phyloP scores from a whole-genome alignment of 2,113 vertebrate genomes.

The Rhabdornis inornatus region DNA sequence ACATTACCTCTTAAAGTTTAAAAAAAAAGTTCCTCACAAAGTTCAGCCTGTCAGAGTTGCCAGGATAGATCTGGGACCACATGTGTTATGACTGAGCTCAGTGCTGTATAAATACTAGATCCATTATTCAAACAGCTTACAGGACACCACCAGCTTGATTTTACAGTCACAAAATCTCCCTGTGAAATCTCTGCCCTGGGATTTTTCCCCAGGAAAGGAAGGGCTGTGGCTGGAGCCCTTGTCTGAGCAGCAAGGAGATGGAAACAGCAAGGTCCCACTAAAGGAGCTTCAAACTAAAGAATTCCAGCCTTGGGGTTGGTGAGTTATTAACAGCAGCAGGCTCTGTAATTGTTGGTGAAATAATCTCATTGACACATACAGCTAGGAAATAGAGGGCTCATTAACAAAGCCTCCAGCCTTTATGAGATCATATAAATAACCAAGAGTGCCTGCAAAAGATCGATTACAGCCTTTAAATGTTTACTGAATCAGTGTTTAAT shows the following conservation, averaged over 20 bases:
- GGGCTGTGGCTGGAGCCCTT: not conserved
- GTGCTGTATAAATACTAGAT: not conserved
- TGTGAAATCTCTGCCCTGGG: not conserved
- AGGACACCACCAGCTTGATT: not conserved
- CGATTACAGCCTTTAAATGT: conserved; percentile 70
- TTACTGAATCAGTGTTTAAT: conserved; percentile 76
- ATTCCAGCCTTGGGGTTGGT: not conserved
- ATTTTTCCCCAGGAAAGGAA: not conserved
- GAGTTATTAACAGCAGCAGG: conserved; percentile 12
- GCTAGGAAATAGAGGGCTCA: conserved; percentile 61
- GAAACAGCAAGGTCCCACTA: not conserved
- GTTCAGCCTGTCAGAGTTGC: not conserved
- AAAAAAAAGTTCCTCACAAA: not conserved
- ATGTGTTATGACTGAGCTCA: not conserved
- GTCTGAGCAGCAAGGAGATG: not conserved
- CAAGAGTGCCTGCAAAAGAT: conserved; percentile 66
- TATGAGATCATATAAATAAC: conserved; percentile 75
- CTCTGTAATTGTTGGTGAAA: conserved; percentile 41
- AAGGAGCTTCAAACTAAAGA: conserved; percentile 1
- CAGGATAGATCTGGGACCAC: not conserved
- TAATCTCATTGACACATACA: conserved; percentile 59
- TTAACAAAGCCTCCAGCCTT: conserved; percentile 64
- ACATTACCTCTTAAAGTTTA: not conserved
- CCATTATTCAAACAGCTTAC: not conserved
- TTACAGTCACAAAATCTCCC: not conserved